Conservation (phyloP, 2,888 invertebrate species). For the Metellina segmentata region DNA sequence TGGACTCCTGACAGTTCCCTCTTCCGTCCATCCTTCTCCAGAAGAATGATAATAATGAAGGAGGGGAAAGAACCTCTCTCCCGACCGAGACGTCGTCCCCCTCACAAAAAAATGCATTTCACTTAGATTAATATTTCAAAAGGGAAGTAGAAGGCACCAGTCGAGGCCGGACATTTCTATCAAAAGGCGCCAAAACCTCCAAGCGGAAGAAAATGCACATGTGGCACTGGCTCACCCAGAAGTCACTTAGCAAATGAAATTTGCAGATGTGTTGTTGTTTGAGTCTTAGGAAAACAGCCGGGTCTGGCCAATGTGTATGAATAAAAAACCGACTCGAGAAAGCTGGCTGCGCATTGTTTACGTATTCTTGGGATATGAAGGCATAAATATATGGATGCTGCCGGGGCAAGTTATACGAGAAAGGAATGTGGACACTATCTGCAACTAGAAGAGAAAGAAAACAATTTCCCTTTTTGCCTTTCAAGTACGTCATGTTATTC, state of each 20-base stretch:
- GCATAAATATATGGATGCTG: conserved; percentile 3
- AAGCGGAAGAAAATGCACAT: background rate
- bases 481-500: background rate
- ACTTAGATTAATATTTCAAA: conserved; percentile 58
- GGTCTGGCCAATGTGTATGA: too few relatives aligned
- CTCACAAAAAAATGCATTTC: conserved; percentile 24
- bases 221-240: background rate
- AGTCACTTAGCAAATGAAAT: conserved; percentile 72
- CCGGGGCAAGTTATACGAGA: background rate
- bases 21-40: background rate
- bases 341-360: conserved; percentile 22
- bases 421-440: too few relatives aligned
- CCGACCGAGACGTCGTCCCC: background rate
- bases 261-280: conserved; percentile 2
- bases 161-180: background rate
- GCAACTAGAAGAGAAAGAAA: background rate
- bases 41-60: background rate
- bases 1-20: background rate
- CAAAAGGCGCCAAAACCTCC: background rate
- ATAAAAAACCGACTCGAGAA: background rate
- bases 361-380: conserved; percentile 9
- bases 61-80: background rate
- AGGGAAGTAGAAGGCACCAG: conserved; percentile 5
- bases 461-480: background rate
- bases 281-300: too few relatives aligned